Base-by-base conservation (phyloP, 1,140 invertebrate species). In the Diachasma alloeum region DNA sequence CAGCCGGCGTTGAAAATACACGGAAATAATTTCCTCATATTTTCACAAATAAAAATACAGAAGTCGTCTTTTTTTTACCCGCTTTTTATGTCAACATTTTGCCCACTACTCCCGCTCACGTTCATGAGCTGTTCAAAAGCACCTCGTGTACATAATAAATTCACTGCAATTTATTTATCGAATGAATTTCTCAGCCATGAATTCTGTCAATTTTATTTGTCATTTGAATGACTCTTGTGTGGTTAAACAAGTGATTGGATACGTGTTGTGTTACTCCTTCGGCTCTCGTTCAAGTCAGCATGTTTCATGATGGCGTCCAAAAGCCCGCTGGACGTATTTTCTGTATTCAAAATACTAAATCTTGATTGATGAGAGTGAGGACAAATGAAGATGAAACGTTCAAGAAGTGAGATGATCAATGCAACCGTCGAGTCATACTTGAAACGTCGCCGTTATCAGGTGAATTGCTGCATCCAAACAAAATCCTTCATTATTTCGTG, bases 391-490 rank as follows among this genome's bases (percentile, higher is more conserved):
- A 90, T 90, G 89, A 90, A 90, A 87, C 88, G 89, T 63, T 83
- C 86, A 59, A 88, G 87, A 81, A 84, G 82, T 74, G 89, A 90
- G 46, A 78, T 88, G 73, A 89, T 90, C 71, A 89, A 87, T 72
- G 84, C 88, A 46, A 89, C 89, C 24, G 84, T 90, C 22, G 88
- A 90, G 77, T 90, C 89, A 24, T 90, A 90, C 76, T 82, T 90
- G 36, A 90, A 90, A 78, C 85, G 89, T 39, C 87, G 89, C 42
- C 85, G 86, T 74, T 90, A 90, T 80, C 89, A 90, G 85, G 89
- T 89, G 74, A 76, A 59, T 59, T 24, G 19, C 37, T 68, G 67
- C 9, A 4, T 42, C 13, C 13, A 10, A 42, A 42, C 13, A 42
- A 10, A 13, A 42, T 42, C 39, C 4, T 48, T 15, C 2, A 19